Percentiles rank a stretch among this genome's conserved stretches.
Evolutionary conservation across 2,888 invertebrate genomes (phyloP).

Genomic region (Cataglyphis cursor): DNA sequence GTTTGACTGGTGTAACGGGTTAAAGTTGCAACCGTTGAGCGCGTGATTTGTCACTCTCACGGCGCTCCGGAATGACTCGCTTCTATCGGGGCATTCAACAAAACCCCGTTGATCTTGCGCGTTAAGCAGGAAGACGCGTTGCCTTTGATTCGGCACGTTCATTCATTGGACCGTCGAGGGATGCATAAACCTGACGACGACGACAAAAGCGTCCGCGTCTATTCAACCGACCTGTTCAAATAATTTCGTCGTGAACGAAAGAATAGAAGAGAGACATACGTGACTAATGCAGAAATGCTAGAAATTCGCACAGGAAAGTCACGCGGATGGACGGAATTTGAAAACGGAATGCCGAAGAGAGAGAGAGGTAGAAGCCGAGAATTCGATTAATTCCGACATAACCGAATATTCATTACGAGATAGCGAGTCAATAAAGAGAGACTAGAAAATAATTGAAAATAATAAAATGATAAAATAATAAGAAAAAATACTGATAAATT

Average conservation of each 20-base stretch:
- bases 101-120: constrained; percentile 66
- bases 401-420: neutral
- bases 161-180: constrained; percentile 60
- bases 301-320: neutral
- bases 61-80: constrained; percentile 48
- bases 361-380: neutral
- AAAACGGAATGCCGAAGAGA: neutral
- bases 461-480: neutral
- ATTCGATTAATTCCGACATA: neutral
- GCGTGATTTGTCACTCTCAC: constrained; percentile 54
- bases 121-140: constrained; percentile 65
- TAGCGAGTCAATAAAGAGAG: neutral
- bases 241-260: constrained; percentile 45
- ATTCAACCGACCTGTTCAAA: constrained; percentile 64
- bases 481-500: neutral
- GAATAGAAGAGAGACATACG: neutral
- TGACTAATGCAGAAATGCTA: constrained; percentile 7
- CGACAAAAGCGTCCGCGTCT: constrained; percentile 68
- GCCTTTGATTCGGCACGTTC: constrained; percentile 67
- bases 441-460: neutral
- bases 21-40: constrained; percentile 46
- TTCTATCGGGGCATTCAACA: constrained; percentile 57
- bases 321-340: neutral
- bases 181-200: constrained; percentile 25
- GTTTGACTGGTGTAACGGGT: constrained; percentile 30